A percentile compares a stretch with the other conserved stretches of the same genome.
Conservation (phyloP, 2,797 vertebrate species). For the Eulemur coronatus region DNA sequence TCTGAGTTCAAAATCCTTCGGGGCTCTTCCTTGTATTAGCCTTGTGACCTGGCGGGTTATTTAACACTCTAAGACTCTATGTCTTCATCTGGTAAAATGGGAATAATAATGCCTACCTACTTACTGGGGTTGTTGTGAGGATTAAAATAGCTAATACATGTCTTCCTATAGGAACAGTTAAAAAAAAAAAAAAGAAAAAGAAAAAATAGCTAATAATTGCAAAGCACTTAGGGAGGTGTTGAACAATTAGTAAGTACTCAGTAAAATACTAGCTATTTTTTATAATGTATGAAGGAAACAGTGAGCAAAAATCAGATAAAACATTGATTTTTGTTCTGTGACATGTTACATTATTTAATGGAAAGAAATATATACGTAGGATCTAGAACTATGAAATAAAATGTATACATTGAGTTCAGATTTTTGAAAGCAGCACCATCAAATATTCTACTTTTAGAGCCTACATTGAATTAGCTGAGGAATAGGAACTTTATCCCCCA, state of each 20-base stretch:
- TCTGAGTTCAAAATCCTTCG: not conserved
- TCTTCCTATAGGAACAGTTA: not conserved
- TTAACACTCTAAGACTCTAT: not conserved
- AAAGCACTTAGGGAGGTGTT: not conserved
- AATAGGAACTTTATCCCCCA: constrained; percentile 13
- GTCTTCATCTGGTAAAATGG: not conserved
- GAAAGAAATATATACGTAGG: not conserved
- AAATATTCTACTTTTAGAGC: constrained; percentile 17
- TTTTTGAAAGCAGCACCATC: not conserved
- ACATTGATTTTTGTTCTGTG: not conserved
- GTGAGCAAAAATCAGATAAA: not conserved
- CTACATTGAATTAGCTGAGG: constrained; percentile 43
- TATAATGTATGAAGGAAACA: not conserved
- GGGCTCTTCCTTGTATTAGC: not conserved
- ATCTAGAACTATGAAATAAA: constrained; percentile 24
- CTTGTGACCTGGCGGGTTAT: not conserved
- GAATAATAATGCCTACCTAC: not conserved
- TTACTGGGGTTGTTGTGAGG: not conserved
- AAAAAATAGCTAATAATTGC: not conserved
- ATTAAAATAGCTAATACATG: not conserved
- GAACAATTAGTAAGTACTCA: not conserved
- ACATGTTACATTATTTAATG: not conserved
- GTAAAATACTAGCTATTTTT: not conserved
- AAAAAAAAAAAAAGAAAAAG: not conserved
- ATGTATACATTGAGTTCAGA: not conserved